phyloP scores from a whole-genome alignment of 1,140 invertebrate genomes.

The Anastrepha ludens region DNA sequence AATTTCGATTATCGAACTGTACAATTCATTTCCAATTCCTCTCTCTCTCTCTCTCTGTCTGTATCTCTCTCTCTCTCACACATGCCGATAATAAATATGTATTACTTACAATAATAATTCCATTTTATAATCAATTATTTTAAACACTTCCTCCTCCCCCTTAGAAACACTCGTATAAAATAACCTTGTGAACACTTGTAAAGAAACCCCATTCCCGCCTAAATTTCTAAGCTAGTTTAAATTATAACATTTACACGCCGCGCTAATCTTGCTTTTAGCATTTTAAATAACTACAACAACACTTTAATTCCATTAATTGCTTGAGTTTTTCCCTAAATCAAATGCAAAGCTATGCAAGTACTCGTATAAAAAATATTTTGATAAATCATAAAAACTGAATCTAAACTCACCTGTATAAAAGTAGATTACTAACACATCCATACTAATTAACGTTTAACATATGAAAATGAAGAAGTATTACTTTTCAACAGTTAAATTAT shows the following conservation, averaged over 20 bases:
- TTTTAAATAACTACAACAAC: not conserved
- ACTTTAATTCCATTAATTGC: not conserved
- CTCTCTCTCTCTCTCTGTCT: slow-evolving; percentile 13
- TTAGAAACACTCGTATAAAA: not conserved
- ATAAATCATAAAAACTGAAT: not conserved
- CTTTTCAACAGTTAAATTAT: too few relatives aligned
- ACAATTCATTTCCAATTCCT: slow-evolving; percentile 45
- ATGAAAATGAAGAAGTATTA: too few relatives aligned
- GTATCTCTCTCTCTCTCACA: slow-evolving; percentile 27
- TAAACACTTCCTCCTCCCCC: not conserved
- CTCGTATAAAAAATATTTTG: not conserved
- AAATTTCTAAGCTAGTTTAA: not conserved
- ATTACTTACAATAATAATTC: slow-evolving; percentile 34
- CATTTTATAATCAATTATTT: slow-evolving; percentile 40
- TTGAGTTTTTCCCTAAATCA: not conserved
- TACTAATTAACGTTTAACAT: not conserved
- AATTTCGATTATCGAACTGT: slow-evolving; percentile 23
- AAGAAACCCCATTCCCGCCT: not conserved
- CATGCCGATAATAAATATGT: slow-evolving; percentile 39
- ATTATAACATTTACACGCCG: slow-evolving; percentile 27
- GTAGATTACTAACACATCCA: not conserved
- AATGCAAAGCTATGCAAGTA: not conserved
- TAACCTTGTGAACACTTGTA: slow-evolving; percentile 21
- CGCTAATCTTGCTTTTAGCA: slow-evolving; percentile 7
- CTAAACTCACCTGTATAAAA: not conserved